Evolutionary conservation across 1,140 invertebrate genomes (phyloP), one percentile per base, ranked within the genome.

Genomic region (Leptopilina boulardi): DNA sequence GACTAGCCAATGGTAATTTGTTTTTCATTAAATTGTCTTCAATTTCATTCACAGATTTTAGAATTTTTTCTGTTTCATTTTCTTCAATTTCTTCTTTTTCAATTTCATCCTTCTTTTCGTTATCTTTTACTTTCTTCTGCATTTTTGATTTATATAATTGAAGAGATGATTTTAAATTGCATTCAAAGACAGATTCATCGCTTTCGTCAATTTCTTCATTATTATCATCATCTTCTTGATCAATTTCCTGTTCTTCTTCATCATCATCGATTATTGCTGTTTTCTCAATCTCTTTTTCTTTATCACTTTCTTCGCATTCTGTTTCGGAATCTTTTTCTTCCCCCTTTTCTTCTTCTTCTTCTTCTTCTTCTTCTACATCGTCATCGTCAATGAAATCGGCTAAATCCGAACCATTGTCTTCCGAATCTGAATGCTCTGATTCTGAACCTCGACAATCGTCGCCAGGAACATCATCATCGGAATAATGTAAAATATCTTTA

Each of bases 371-470:
- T 18, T 75, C 56, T 30, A 85, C 81, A 21, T 85, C 76, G 42
- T 88, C 87, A 66, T 84, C 41, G 13, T 83, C 81, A 70, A 89
- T 78, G 72, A 90, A 90, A 80, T 84, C 84, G 21, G 6, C 56
- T n/a, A 89, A 74, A 83, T 88, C 85, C 6, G 79, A 80, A 8
- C 80, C 86, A 38, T 86, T 73, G 26, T 89, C 88, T 51, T 89
- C 80, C 6, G 81, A 59, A 73, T 85, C 84, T n/a, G 80, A 87
- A 19, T 71, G 78, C 75, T 88, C 87, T 0, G 80, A 74, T 84
- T 90, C 88, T n/a, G 88, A 89, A 19, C 70, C 84, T 77, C 82
- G 81, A 51, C 88, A 89, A 5, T 85, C 85, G 74, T 89, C 87
- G 15, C 74, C 87, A 30, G 75, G 70, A 3, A 87, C 78, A 73